Evolutionary conservation across 2,113 vertebrate species (phyloP).

Genomic region (Thinocorus orbignyianus): DNA sequence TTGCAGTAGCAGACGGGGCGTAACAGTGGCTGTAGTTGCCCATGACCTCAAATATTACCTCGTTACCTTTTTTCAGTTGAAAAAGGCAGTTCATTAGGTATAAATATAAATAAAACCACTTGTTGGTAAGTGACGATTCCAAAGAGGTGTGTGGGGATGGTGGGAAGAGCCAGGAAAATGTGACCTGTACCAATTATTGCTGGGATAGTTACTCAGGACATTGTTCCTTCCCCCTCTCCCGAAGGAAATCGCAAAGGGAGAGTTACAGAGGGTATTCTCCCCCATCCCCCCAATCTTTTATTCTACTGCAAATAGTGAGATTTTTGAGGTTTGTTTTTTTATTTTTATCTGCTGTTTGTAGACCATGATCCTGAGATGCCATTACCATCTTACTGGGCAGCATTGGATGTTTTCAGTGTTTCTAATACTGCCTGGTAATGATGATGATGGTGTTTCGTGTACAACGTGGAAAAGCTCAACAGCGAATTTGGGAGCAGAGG

Average conservation of each 20-base stretch:
- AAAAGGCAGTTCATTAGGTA: neutral
- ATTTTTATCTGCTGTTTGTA: neutral
- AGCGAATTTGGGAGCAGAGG: neutral
- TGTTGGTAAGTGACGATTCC: neutral
- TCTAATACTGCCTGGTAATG: constrained; percentile 99
- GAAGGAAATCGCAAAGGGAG: neutral
- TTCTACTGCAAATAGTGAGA: neutral
- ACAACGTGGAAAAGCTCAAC: constrained; percentile 50
- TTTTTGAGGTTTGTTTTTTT: neutral
- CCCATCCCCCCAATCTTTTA: neutral
- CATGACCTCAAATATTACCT: neutral
- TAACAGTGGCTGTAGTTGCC: neutral
- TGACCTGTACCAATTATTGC: accelerated
- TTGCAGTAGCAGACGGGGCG: neutral
- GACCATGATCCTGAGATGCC: constrained; percentile 70
- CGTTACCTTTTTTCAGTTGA: neutral
- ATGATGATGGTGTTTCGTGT: constrained; percentile 88
- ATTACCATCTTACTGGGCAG: constrained; percentile 99
- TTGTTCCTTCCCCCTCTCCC: neutral
- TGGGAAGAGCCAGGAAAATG: neutral
- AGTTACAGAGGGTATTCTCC: neutral
- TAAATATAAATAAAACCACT: neutral
- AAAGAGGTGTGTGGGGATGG: neutral
- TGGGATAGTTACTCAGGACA: neutral
- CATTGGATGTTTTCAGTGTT: constrained; percentile 92